phyloP scores from a whole-genome alignment of 2,797 vertebrate genomes.

The Clamator glandarius region DNA sequence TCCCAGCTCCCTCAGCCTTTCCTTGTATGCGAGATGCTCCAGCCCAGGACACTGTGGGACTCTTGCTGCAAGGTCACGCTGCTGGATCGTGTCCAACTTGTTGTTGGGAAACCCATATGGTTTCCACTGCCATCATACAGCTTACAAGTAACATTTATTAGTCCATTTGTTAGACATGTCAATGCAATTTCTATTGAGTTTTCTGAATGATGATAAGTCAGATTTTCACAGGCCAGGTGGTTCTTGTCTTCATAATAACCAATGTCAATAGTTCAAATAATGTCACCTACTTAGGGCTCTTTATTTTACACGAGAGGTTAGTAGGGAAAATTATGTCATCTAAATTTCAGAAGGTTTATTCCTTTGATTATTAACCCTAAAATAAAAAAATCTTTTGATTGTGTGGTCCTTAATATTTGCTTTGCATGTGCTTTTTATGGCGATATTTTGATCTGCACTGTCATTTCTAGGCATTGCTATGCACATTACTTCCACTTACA shows the following conservation, averaged over 20 bases:
- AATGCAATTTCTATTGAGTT: constrained; percentile 32
- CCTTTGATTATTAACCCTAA: not conserved
- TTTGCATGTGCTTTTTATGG: not conserved
- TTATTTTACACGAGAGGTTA: not conserved
- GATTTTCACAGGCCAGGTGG: no score
- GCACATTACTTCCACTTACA: not conserved
- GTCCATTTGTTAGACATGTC: not conserved
- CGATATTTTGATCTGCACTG: fast-evolving
- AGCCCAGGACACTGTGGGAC: not conserved
- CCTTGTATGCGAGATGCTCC: not conserved
- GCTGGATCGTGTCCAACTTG: not conserved
- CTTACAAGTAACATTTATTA: not conserved
- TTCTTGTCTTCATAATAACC: not conserved
- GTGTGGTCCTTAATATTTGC: not conserved
- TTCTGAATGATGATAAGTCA: not conserved
- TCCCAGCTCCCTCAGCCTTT: not conserved
- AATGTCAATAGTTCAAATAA: not conserved
- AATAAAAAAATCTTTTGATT: not conserved
- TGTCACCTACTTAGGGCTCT: not conserved
- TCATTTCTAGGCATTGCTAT: not conserved
- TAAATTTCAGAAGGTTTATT: constrained; percentile 17
- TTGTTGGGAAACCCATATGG: not conserved
- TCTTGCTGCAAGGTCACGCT: not conserved
- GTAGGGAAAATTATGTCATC: not conserved
- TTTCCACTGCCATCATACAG: not conserved